Percentiles rank a stretch among this genome's conserved stretches.
Conservation (phyloP, 1,140 invertebrate genomes). For the Cotesia chilonis region DNA sequence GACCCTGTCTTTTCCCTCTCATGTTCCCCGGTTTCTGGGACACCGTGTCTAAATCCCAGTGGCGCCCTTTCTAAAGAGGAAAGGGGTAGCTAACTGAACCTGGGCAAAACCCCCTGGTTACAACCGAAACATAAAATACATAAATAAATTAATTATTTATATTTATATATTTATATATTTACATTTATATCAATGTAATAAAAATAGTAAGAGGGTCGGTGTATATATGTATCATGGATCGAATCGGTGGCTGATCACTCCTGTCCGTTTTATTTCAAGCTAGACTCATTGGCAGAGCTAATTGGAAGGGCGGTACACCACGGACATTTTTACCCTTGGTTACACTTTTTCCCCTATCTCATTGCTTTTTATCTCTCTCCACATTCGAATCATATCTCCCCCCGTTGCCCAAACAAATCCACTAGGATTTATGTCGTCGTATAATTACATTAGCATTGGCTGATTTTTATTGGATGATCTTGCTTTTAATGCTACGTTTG, state of each 20-base stretch:
- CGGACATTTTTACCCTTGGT: slow-evolving; percentile 24
- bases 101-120: too few relatives aligned
- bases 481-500: neutral
- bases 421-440: slow-evolving; percentile 55
- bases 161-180: too few relatives aligned
- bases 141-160: neutral
- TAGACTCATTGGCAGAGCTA: slow-evolving; percentile 60
- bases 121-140: neutral
- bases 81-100: too few relatives aligned
- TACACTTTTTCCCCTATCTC: slow-evolving; percentile 17
- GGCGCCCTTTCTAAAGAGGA: too few relatives aligned
- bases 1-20: too few relatives aligned
- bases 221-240: slow-evolving; percentile 14
- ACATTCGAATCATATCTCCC: slow-evolving; percentile 46
- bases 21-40: too few relatives aligned
- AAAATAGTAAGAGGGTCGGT: slow-evolving; percentile 7
- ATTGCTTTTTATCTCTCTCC: slow-evolving; percentile 42
- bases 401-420: slow-evolving; percentile 47
- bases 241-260: slow-evolving; percentile 40
- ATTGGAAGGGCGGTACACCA: slow-evolving; percentile 58
- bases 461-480: slow-evolving; percentile 63
- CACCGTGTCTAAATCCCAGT: too few relatives aligned
- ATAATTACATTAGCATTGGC: slow-evolving; percentile 66
- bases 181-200: neutral
- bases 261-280: slow-evolving; percentile 38